Evolutionary conservation across 2,797 vertebrate species (phyloP), one percentile per base, ranked within the genome.

Genomic region (Myripristis murdjan): DNA sequence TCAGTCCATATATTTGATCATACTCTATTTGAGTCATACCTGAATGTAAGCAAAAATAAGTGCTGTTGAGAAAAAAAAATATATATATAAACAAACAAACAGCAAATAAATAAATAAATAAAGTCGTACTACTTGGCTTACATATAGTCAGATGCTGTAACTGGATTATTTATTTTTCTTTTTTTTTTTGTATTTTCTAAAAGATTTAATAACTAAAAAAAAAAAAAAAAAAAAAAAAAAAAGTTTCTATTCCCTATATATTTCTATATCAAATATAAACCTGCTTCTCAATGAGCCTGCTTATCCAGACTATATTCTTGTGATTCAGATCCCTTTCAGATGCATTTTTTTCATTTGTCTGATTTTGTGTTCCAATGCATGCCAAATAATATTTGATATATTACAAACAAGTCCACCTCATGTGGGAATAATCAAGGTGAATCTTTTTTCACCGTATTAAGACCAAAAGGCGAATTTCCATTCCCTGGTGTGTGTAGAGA

Each of bases 231-330:
- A 64, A 18, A 61, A 18, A 64, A n/a, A n/a, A n/a, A n/a, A n/a
- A n/a, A n/a, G n/a, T n/a, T n/a, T n/a, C n/a, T n/a, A n/a, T n/a
- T n/a, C n/a, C n/a, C n/a, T n/a, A 41, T 23, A 3, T 28, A 33
- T 10, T 47, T 41, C 14, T 41, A 41, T 37, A 37, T 37, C 28
- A 18, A 20, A 62, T 49, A 10, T 57, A 47, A 56, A 35, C 20
- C 46, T 31, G n/a, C 6, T 66, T 33, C 37, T 26, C 20, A 24
- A 10, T 65, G 56, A 47, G 41, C 48, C 49, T 39, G 51, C 26
- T 46, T n/a, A 65, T 55, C 18, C 12, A 47, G 35, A 22, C 33
- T 66, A 28, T 18, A 41, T 10, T 15, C 23, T 53, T 39, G 4
- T 53, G 14, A n/a, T 41, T 2, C 15, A 28, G 49, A 51, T 14